Base-by-base conservation (phyloP, 2,888 invertebrate genomes). In the Tortricodes alternella region DNA sequence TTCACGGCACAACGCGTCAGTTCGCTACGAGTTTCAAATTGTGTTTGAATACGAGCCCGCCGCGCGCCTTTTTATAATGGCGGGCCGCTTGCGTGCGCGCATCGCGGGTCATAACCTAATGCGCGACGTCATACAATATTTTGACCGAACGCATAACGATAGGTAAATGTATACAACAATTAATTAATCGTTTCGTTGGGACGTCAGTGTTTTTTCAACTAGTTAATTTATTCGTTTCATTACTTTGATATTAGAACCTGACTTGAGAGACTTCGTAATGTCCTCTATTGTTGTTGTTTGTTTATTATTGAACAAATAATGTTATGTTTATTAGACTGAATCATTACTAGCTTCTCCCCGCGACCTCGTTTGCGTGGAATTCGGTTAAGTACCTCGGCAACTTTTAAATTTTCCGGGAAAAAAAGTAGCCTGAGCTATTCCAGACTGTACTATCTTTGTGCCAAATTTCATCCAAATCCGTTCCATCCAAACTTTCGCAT, bases 1-100 rank as follows among this genome's bases (percentile, higher is more conserved):
- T 37, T 44, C 21, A 53, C 56, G 53, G 61, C 50, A 64, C 63
- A 49, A 69, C 61, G 71, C 83, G 85, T 80, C 66, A 65, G 73
- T 62, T 68, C 66, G 56, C 67, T 55, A 27, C 44, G 66, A 80
- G 64, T 61, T 77, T 67, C 53, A 16, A 62, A 63, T 74, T 62
- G 66, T 59, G 50, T 73, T 56, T 72, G 73, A 63, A 49, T 41
- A 46, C 27, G 56, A 60, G 38, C 65, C 58, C 62, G 63, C 61
- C 61, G 62, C 65, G 64, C 68, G 71, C 68, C 63, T 73, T 71
- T 65, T 62, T 75, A 74, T 76, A 84, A 83, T 80, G 80, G 66
- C 55, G 46, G 61, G 53, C 48, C 43, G 55, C 44, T 64, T 68
- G 66, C 68, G 69, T 62, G 60, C 27, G 67, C 64, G 74, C 66